Evolutionary conservation across 2,888 invertebrate species (phyloP), one percentile per base, ranked within the genome.

Genomic region (Smittia sp.): DNA sequence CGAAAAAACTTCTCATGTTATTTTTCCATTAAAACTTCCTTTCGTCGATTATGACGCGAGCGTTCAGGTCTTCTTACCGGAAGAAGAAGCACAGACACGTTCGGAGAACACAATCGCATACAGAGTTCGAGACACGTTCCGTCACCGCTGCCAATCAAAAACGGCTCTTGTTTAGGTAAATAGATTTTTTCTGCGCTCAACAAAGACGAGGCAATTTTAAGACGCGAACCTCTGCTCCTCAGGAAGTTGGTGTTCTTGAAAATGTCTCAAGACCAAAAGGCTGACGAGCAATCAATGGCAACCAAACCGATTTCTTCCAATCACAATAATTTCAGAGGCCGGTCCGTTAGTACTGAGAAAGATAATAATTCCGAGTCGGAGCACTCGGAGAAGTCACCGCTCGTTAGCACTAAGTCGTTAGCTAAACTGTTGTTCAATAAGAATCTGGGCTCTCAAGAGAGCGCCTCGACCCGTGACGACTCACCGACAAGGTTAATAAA

Each of bases 341-440:
- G 88, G 73, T 88, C 87, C 77, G 85, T 85, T 73, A 88, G 88
- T 78, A 86, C 87, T 77, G 88, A 88, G 77, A 85, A 85, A 76
- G 85, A 83, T 75, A 85, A 84, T 78, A 46, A 46, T 83, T 82
- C 74, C 82, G 83, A 77, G 79, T 82, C 81, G 77, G 82, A 83
- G 77, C 83, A 82, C 78, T 82, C 82, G 79, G 88, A 88, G 79
- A 87, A 87, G 75, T 86, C 89, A 25, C 89, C 89, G 24, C 84
- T 90, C 74, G 87, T 90, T 78, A 85, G 89, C 77, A 86, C 88
- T 89, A 77, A 92, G 92, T 81, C 89, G 75, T 83, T 92, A 74
- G 90, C 90, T 25, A 91, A 90, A 80, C 82, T 91, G 78, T 85
- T 92, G 78, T 91, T 91, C 82, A 87, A 86, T 82, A 87, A 87